phyloP scores from a whole-genome alignment of 2,113 vertebrate genomes.

The Acanthisitta chloris region DNA sequence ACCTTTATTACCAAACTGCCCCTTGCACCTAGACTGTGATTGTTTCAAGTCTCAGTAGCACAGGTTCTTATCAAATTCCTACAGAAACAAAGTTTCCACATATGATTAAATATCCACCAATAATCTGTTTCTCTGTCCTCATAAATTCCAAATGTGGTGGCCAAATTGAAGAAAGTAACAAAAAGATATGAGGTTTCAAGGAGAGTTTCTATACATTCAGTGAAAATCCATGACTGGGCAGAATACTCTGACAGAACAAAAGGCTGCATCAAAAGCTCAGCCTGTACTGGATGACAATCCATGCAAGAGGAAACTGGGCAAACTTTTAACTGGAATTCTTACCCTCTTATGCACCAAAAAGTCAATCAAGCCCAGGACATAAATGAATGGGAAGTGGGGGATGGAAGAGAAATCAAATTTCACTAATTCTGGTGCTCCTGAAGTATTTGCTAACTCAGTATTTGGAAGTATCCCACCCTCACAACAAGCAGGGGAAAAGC shows the following conservation, averaged over 20 bases:
- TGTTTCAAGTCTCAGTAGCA: background rate
- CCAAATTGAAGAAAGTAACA: background rate
- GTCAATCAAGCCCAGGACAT: background rate
- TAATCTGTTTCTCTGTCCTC: background rate
- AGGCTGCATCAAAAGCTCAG: background rate
- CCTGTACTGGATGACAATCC: background rate
- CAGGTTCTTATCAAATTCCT: background rate
- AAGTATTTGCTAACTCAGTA: background rate
- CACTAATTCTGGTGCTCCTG: background rate
- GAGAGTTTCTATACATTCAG: background rate
- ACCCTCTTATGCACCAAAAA: background rate
- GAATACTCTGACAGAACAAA: background rate
- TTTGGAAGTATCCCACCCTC: background rate
- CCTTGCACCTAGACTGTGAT: background rate
- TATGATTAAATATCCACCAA: no score
- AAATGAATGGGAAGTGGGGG: rapidly evolving
- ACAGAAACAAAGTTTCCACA: background rate
- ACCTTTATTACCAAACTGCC: background rate
- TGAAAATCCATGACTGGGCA: background rate
- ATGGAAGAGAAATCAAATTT: background rate
- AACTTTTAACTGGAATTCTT: background rate
- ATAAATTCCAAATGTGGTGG: background rate
- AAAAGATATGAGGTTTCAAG: background rate
- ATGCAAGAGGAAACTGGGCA: background rate
- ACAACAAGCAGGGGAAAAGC: background rate